phyloP scores from a whole-genome alignment of 2,113 vertebrate species.

The Protomyctophum bolini region DNA sequence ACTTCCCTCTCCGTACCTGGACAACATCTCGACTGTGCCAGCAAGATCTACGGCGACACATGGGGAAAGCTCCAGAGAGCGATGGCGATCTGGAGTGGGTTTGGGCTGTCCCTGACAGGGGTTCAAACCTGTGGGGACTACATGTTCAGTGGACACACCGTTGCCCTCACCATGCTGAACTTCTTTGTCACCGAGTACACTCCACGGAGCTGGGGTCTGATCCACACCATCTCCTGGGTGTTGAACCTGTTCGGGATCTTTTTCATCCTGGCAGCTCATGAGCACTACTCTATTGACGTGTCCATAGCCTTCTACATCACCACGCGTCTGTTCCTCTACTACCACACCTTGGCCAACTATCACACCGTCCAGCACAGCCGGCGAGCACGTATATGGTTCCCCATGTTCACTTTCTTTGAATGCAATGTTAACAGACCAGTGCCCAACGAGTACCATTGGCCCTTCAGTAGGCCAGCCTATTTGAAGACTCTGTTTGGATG shows the following conservation, averaged over 20 bases:
- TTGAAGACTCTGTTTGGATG: conserved; percentile 90
- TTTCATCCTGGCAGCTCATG: conserved; percentile 97
- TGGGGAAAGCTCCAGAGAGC: conserved; percentile 92
- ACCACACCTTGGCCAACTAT: conserved; percentile 94
- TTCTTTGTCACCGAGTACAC: conserved; percentile 92
- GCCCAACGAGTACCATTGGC: conserved; percentile 97
- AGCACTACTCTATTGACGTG: conserved; percentile 98
- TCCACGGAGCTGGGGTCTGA: conserved; percentile 94
- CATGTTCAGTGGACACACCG: conserved; percentile 98
- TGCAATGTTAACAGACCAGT: conserved; percentile 96
- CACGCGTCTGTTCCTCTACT: conserved; percentile 96
- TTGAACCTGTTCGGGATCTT: conserved; percentile 98
- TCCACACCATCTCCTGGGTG: conserved; percentile 97
- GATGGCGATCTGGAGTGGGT: conserved; percentile 93
- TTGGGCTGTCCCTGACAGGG: conserved; percentile 96
- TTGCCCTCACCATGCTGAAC: conserved; percentile 95
- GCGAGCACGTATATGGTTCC: conserved; percentile 96
- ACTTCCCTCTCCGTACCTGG: conserved; percentile 97
- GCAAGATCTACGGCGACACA: conserved; percentile 89
- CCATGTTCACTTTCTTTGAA: conserved; percentile 98
- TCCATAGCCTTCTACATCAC: conserved; percentile 99
- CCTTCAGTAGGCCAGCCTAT: conserved; percentile 87
- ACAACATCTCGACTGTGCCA: conserved; percentile 93
- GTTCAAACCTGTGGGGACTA: conserved; percentile 98
- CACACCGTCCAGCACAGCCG: conserved; percentile 93